These are phyloP conservation scores for Taphrorychus bicolor DNA, from an alignment of 2,888 invertebrate genomes.

Conservation along the genomic window DNA sequence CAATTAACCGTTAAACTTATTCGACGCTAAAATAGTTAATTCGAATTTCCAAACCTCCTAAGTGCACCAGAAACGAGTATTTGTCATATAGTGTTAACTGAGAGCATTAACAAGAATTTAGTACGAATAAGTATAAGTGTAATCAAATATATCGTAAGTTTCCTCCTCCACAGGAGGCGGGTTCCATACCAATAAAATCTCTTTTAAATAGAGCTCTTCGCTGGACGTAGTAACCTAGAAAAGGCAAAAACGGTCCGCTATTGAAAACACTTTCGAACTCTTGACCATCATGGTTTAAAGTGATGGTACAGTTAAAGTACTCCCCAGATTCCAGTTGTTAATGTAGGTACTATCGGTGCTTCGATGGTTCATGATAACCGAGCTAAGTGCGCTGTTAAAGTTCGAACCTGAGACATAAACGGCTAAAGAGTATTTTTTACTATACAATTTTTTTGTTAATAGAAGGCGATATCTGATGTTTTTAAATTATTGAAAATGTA, in stretches of 20 bases:
- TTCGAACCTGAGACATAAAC: too few species aligned
- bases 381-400: too few species aligned
- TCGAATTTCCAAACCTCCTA: neutral
- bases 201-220: constrained; percentile 4
- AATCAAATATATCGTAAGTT: neutral
- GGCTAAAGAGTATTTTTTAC: too few species aligned
- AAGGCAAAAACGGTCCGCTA: neutral
- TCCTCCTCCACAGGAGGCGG: neutral
- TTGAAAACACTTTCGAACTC: neutral
- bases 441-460: too few species aligned
- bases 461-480: too few species aligned
- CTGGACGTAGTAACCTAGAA: neutral
- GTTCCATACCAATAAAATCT: constrained; percentile 1
- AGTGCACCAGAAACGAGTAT: too few species aligned
- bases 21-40: neutral
- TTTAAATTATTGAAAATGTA: too few species aligned
- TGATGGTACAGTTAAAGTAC: neutral
- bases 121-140: neutral
- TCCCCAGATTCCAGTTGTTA: neutral
- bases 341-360: neutral
- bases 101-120: neutral
- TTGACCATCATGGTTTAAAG: too few species aligned
- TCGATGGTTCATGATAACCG: too few species aligned
- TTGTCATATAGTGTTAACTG: too few species aligned
- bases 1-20: too few species aligned